phyloP scores from a whole-genome alignment of 1,140 invertebrate genomes.

The Lepidurus couesii region DNA sequence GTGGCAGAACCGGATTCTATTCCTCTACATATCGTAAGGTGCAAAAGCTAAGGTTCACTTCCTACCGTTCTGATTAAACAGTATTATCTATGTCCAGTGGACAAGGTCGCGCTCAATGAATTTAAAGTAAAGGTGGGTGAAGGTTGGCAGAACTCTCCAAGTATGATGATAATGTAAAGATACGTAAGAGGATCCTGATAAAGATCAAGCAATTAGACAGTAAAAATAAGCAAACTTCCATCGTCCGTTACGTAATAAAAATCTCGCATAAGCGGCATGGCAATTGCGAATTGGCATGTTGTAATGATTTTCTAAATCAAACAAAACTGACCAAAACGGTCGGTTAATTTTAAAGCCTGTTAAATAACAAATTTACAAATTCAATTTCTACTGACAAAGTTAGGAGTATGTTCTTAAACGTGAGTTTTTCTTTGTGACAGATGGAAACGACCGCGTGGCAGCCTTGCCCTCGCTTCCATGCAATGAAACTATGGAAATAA shows the following conservation, averaged over 20 bases:
- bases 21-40: neutral
- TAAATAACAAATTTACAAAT: neutral
- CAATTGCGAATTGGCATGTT: no score
- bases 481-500: neutral
- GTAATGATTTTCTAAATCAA: no score
- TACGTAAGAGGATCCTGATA: no score
- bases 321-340: no score
- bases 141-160: no score
- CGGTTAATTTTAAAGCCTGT: neutral
- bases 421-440: constrained; percentile 5
- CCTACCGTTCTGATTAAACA: neutral
- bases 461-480: neutral
- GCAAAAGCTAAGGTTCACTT: neutral
- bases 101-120: neutral
- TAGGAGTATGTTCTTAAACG: neutral
- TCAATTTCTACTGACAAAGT: neutral
- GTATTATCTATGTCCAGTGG: neutral
- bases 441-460: neutral
- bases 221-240: no score
- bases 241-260: no score
- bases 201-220: no score
- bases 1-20: neutral
- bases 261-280: no score
- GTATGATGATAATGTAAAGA: no score
- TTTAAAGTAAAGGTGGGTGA: neutral